These are phyloP conservation scores for Cordilura impudica DNA, from an alignment of 2,888 invertebrate species.

Conservation along the genomic window DNA sequence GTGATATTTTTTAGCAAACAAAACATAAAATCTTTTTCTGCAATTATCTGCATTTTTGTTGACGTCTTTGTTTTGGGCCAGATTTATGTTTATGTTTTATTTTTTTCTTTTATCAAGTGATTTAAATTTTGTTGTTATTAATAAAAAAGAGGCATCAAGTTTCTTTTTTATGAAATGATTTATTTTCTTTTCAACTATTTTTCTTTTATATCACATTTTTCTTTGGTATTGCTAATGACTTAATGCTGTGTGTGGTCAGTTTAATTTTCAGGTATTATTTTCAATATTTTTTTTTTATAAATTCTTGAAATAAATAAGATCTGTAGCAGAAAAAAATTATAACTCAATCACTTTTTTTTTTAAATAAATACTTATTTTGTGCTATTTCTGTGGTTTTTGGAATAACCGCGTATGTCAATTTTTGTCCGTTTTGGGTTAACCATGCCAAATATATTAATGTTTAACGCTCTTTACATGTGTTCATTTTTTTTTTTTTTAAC, in stretches of 20 bases:
- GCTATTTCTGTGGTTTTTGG: too few relatives aligned
- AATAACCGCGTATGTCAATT: too few relatives aligned
- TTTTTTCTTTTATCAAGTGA: conserved; percentile 5
- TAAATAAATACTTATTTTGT: too few relatives aligned
- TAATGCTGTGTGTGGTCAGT: conserved; percentile 37
- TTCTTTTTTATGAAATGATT: conserved; percentile 5
- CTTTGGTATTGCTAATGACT: neutral
- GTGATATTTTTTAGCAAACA: conserved; percentile 3
- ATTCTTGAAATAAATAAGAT: too few relatives aligned
- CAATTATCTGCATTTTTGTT: conserved; percentile 23
- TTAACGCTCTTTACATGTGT: too few relatives aligned
- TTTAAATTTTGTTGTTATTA: conserved; percentile 4
- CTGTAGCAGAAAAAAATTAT: too few relatives aligned
- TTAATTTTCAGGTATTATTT: too few relatives aligned
- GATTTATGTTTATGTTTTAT: neutral
- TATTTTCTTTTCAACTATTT: conserved; percentile 7
- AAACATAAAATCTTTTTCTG: conserved; percentile 24
- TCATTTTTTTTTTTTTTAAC: too few relatives aligned
- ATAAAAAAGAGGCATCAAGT: neutral
- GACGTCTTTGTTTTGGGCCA: neutral
- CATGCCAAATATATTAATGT: too few relatives aligned
- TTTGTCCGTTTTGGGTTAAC: too few relatives aligned
- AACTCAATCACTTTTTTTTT: too few relatives aligned
- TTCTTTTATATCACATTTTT: neutral
- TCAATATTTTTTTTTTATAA: too few relatives aligned